Conservation (phyloP, 2,113 vertebrate genomes). For the Onychostruthus taczanowskii region DNA sequence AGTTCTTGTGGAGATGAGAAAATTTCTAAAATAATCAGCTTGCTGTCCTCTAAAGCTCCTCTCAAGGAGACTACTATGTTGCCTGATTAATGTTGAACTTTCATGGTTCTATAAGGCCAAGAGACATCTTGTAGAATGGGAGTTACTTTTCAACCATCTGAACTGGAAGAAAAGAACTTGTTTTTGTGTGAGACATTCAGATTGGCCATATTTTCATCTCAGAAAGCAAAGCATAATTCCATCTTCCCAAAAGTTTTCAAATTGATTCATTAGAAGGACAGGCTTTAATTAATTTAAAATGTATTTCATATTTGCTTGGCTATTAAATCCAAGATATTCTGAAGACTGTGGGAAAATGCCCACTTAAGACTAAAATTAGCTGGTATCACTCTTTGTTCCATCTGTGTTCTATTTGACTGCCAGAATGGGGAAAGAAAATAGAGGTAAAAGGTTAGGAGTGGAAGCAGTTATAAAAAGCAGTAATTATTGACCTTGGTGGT, state of each 20-base stretch:
- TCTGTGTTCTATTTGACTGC: conserved; percentile 23
- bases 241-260: conserved; percentile 15
- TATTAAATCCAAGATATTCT: conserved; percentile 36
- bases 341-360: conserved; percentile 12
- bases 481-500: neutral
- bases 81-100: neutral
- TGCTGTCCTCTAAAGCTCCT: neutral
- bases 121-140: neutral
- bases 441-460: neutral
- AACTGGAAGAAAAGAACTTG: neutral
- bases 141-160: neutral
- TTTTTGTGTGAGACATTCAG: neutral
- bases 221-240: neutral
- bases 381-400: conserved; percentile 21
- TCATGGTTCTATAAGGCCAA: conserved; percentile 36
- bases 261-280: neutral
- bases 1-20: neutral
- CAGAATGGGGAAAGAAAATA: neutral
- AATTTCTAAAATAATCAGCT: neutral
- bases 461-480: neutral
- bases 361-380: conserved; percentile 13
- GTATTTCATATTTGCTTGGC: neutral
- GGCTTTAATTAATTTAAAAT: conserved; percentile 46
- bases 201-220: neutral
- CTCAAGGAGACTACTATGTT: neutral